Conservation (phyloP, 2,797 vertebrate genomes). For the Cynopterus sphinx region DNA sequence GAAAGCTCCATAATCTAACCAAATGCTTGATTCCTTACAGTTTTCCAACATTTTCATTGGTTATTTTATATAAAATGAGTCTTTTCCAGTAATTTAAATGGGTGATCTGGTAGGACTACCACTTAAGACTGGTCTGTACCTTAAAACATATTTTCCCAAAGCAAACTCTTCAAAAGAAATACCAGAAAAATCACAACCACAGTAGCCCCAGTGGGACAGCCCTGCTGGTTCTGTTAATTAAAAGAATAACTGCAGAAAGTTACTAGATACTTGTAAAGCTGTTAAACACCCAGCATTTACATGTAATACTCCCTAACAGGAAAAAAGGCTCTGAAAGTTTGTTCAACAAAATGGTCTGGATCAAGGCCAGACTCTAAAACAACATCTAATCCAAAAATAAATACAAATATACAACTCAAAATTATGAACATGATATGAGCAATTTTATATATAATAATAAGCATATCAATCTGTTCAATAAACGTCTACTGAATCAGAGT, state of each 20-base stretch:
- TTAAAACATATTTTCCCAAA: constrained; percentile 35
- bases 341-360: constrained; percentile 29
- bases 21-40: constrained; percentile 31
- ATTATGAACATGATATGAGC: neutral
- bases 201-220: neutral
- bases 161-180: constrained; percentile 23
- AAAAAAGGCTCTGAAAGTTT: constrained; percentile 43
- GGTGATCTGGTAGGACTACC: neutral
- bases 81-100: constrained; percentile 34
- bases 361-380: constrained; percentile 27
- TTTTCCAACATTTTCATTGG: neutral
- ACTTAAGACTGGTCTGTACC: neutral
- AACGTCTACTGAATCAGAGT: neutral
- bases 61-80: constrained; percentile 48
- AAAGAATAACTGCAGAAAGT: constrained; percentile 32
- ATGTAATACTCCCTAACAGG: neutral
- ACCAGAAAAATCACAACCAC: constrained; percentile 11
- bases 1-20: neutral
- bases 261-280: neutral
- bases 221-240: neutral
- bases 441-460: neutral
- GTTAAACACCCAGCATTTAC: neutral
- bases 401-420: neutral
- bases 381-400: neutral
- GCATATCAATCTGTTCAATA: neutral